A percentile compares a stretch with the other conserved stretches of the same genome.
These are phyloP conservation scores for Paramisgurnus dabryanus DNA, from an alignment of 2,113 vertebrate species.

Conservation along the genomic window DNA sequence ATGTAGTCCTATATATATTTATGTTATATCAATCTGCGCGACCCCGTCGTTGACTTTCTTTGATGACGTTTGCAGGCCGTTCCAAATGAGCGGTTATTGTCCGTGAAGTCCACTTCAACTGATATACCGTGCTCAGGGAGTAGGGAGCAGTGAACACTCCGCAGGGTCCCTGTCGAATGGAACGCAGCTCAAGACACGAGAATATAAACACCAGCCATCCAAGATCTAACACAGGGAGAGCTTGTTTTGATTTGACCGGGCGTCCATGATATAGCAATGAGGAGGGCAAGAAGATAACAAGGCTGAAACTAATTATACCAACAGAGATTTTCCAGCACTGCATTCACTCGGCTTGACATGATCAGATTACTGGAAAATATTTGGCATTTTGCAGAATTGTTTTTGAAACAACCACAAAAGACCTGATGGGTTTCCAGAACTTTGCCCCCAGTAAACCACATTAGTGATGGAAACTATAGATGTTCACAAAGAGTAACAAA, in stretches of 20 bases:
- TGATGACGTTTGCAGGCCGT: too few relatives aligned
- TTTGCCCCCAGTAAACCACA: background rate
- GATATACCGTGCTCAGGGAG: too few relatives aligned
- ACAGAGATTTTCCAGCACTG: background rate
- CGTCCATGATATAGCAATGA: background rate
- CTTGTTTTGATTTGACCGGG: slow-evolving; percentile 35
- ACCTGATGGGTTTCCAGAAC: background rate
- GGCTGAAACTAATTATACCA: slow-evolving; percentile 32
- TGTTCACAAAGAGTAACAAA: background rate
- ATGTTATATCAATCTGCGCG: too few relatives aligned
- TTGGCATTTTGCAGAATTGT: background rate
- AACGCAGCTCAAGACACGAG: too few relatives aligned
- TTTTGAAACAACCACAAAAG: background rate
- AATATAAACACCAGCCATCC: slow-evolving; percentile 19
- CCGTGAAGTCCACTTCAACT: too few relatives aligned
- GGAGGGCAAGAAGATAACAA: slow-evolving; percentile 21
- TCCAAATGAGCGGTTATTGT: too few relatives aligned
- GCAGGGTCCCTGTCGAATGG: too few relatives aligned
- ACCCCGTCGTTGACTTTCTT: too few relatives aligned
- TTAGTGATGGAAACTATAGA: background rate
- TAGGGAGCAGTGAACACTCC: too few relatives aligned
- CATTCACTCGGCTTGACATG: slow-evolving; percentile 1
- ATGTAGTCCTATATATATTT: too few relatives aligned
- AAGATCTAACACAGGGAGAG: background rate
- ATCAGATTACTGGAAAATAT: slow-evolving; percentile 21